Evolutionary conservation across 2,888 invertebrate species (phyloP).

Genomic region (Griposia aprilina): DNA sequence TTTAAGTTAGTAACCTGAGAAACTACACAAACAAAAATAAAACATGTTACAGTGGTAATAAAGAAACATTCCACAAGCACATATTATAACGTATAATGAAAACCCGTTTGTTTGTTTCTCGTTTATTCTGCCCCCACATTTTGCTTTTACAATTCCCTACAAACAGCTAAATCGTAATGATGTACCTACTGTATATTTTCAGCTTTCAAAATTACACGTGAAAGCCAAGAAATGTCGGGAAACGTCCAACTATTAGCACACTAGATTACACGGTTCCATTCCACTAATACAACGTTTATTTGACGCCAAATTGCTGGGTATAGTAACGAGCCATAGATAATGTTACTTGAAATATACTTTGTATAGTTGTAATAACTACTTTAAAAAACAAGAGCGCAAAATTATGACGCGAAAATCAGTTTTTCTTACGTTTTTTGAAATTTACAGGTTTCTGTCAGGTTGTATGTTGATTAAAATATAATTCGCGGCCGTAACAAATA

Average conservation of each 20-base stretch:
- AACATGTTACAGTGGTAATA: background rate
- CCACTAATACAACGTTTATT: conserved; percentile 25
- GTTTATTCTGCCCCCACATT: conserved; percentile 19
- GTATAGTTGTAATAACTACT: background rate
- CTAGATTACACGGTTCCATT: conserved; percentile 34
- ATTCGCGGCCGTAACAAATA: no score
- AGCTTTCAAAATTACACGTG: conserved; percentile 30
- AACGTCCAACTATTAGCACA: conserved; percentile 17
- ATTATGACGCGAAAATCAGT: no score
- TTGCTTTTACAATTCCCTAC: conserved; percentile 1
- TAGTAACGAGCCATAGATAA: background rate
- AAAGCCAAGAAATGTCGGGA: conserved; percentile 31
- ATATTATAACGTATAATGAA: conserved; percentile 8
- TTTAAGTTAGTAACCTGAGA: background rate
- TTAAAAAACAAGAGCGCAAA: no score
- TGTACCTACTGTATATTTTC: conserved; percentile 17
- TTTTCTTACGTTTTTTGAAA: no score
- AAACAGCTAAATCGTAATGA: conserved; percentile 16
- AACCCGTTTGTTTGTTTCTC: background rate
- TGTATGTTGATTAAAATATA: no score
- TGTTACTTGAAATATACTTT: background rate
- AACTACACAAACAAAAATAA: background rate
- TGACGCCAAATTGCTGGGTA: conserved; percentile 36
- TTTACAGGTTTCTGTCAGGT: no score
- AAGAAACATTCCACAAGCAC: conserved; percentile 8